Base-by-base conservation (phyloP, 2,888 invertebrate species). In the Spisula subtruncata region DNA sequence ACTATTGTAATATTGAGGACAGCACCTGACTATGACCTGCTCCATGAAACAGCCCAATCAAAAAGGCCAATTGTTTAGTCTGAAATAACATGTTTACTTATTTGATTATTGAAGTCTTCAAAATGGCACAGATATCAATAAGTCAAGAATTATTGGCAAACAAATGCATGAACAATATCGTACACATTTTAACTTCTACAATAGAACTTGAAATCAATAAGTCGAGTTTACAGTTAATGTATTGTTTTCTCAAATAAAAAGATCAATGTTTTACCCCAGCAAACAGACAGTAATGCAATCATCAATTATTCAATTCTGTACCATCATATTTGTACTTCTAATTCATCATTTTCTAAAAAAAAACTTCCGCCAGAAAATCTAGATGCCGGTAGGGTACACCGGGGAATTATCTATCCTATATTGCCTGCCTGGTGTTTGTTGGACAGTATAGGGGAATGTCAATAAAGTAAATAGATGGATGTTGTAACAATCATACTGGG, bases 171-270 rank as follows among this genome's bases (percentile, higher is more conserved):
- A 1, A 16, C 12, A 51, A 51, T 51, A 16, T n/a, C n/a, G 18
- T 60, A 20, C 6, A n/a, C n/a, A n/a, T n/a, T 20, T 20, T 71
- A 2, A 8, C 25, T 25, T 71, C 6, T 12, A 71, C 32, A 32
- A 71, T 75, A 75, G 75, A 75, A 75, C 29, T 35, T 75, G 18
- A 71, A 75, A 75, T 75, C 75, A 75, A 75, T 75, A 75, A 75
- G 16, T 25, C 5, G 75, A 75, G 75, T 75, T 75, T 35, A 75
- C 32, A 35, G 41, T 75, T 35, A 75, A 75, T 10, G 32, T 35
- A 75, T 75, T 75, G 75, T 75, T 75, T 75, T 75, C 75, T 75
- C 29, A 29, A 75, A 32, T 75, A 32, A 35, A 75, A 75, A 75
- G 75, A 75, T 75, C 75, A 75, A 75, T 75, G 32, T 18, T 16